These are phyloP conservation scores for Bothrops jararaca DNA, from an alignment of 2,113 vertebrate species.

Conservation along the genomic window DNA sequence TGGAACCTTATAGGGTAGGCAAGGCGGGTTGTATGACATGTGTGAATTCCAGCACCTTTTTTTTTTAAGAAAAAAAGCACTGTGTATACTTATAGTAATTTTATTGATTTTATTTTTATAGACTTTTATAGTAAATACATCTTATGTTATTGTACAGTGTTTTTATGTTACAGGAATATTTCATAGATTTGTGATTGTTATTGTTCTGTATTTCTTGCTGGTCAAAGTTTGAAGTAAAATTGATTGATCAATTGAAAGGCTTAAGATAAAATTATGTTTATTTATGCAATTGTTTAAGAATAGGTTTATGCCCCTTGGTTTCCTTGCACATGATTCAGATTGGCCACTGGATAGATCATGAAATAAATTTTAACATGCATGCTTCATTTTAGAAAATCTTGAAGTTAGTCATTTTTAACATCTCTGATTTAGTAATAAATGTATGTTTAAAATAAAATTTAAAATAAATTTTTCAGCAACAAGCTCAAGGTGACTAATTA, in stretches of 20 bases:
- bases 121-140: not conserved
- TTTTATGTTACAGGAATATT: not conserved
- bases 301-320: not conserved
- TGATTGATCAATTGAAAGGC: not conserved
- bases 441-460: not conserved
- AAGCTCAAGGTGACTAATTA: not conserved
- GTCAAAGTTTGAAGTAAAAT: not conserved
- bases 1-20: too few species aligned
- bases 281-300: not conserved
- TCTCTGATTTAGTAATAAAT: not conserved
- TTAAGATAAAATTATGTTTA: not conserved
- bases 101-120: not conserved
- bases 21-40: too few species aligned
- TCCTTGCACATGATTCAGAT: not conserved
- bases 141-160: not conserved
- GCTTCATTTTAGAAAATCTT: not conserved
- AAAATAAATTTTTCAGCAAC: not conserved
- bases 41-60: too few species aligned
- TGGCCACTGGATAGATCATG: not conserved
- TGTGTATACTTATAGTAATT: not conserved
- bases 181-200: not conserved
- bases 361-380: not conserved
- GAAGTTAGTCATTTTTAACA: not conserved
- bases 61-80: too few species aligned
- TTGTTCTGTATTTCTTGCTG: not conserved